Percentiles rank a stretch among this genome's conserved stretches.
Evolutionary conservation across 1,140 invertebrate species (phyloP).

Genomic region (Manduca sexta): DNA sequence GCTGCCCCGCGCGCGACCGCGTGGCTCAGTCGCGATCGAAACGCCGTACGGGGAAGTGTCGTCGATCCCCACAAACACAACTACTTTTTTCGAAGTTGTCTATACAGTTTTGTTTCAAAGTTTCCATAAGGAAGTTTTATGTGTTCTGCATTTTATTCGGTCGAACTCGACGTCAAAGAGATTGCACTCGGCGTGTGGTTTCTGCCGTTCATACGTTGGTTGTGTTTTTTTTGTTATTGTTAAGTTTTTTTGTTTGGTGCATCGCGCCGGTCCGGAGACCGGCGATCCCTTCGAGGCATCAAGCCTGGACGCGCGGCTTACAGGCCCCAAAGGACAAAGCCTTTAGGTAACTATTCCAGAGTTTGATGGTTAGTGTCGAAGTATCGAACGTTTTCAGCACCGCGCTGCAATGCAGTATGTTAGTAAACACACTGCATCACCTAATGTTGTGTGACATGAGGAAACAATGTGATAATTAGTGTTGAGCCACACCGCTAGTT

Average conservation of each 20-base stretch:
- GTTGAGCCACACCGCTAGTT: too few species aligned
- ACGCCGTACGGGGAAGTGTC: constrained; percentile 60
- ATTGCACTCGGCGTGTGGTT: constrained; percentile 56
- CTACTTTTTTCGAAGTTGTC: constrained; percentile 71
- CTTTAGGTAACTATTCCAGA: constrained; percentile 59
- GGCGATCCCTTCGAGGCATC: constrained; percentile 52
- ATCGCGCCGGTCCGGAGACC: constrained; percentile 64
- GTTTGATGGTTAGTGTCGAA: constrained; percentile 6
- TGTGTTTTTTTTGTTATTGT: constrained; percentile 72
- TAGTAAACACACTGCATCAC: constrained; percentile 24
- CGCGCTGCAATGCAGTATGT: constrained; percentile 26
- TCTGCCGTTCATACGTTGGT: constrained; percentile 62
- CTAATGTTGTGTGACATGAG: constrained; percentile 5
- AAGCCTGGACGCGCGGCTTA: constrained; percentile 56
- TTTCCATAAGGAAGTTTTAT: constrained; percentile 59
- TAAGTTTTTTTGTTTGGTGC: constrained; percentile 72
- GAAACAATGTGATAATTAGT: constrained; percentile 2
- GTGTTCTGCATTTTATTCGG: constrained; percentile 53
- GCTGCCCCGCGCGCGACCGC: constrained; percentile 47
- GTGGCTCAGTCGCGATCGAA: constrained; percentile 64
- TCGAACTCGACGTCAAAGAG: constrained; percentile 52
- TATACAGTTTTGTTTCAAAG: constrained; percentile 66
- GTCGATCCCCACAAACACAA: constrained; percentile 52
- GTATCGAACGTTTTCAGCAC: constrained; percentile 5
- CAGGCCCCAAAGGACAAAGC: constrained; percentile 58